A percentile compares a stretch with the other conserved stretches of the same genome.
phyloP scores from a whole-genome alignment of 2,888 invertebrate genomes.

The Mythimna loreyi region DNA sequence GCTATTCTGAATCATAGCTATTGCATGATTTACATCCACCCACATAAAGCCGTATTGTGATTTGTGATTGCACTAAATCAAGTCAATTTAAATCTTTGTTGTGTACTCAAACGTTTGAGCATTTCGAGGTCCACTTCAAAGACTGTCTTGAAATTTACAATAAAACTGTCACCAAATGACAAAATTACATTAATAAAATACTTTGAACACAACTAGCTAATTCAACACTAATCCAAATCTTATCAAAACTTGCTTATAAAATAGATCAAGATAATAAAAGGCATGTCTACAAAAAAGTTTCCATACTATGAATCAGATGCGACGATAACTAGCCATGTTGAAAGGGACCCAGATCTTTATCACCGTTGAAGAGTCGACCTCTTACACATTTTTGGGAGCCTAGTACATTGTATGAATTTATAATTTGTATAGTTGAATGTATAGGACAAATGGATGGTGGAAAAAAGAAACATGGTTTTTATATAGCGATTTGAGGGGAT shows the following conservation, averaged over 20 bases:
- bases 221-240: conserved; percentile 77
- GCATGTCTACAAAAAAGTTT: conserved; percentile 76
- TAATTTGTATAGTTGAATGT: conserved; percentile 70
- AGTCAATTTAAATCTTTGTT: conserved; percentile 53
- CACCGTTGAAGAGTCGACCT: conserved; percentile 72
- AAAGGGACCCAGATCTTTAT: conserved; percentile 82
- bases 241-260: conserved; percentile 76
- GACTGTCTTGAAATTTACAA: conserved; percentile 24
- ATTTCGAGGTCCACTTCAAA: conserved; percentile 39
- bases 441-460: conserved; percentile 54
- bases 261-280: conserved; percentile 77
- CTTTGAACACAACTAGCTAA: conserved; percentile 73
- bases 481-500: conserved; percentile 56
- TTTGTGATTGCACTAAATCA: conserved; percentile 56
- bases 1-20: conserved; percentile 56
- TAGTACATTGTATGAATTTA: conserved; percentile 87
- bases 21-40: conserved; percentile 57
- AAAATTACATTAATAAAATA: conserved; percentile 55
- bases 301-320: conserved; percentile 76
- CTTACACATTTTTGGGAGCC: conserved; percentile 86
- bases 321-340: conserved; percentile 80
- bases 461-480: conserved; percentile 60
- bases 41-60: conserved; percentile 51
- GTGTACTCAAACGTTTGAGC: conserved; percentile 50
- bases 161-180: conserved; percentile 58